Conservation (phyloP, 2,888 invertebrate genomes). For the Rhamphomyia laevipes region DNA sequence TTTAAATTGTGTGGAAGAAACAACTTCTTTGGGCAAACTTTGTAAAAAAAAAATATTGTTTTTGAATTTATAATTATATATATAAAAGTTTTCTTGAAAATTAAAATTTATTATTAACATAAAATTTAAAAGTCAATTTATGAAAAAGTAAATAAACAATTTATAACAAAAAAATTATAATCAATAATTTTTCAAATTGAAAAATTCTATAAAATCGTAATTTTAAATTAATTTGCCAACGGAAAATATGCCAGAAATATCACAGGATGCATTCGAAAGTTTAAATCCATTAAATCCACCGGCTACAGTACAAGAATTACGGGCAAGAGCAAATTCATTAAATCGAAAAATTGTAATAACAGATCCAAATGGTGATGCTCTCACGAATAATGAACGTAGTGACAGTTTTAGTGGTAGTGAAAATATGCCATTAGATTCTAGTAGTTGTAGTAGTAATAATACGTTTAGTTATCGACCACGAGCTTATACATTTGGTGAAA, state of each 20-base stretch:
- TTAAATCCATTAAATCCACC: conserved; percentile 43
- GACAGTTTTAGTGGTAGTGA: not conserved
- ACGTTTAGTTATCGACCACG: not conserved
- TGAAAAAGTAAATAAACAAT: too few relatives aligned
- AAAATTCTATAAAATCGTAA: too few relatives aligned
- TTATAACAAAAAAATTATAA: too few relatives aligned
- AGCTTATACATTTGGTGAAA: conserved; percentile 1
- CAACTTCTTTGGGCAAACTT: too few relatives aligned
- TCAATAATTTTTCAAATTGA: too few relatives aligned
- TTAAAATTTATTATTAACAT: too few relatives aligned
- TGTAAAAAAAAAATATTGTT: too few relatives aligned
- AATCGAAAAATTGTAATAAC: conserved; percentile 11
- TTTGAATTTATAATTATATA: too few relatives aligned
- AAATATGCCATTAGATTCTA: not conserved
- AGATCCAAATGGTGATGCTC: conserved; percentile 10
- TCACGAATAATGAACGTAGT: not conserved
- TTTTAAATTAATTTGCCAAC: too few relatives aligned
- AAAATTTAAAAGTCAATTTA: too few relatives aligned
- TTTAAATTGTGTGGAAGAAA: too few relatives aligned
- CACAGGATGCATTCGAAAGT: conserved; percentile 41
- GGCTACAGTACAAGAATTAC: conserved; percentile 42
- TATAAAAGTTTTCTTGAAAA: too few relatives aligned
- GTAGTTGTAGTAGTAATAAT: not conserved
- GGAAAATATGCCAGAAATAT: conserved; percentile 44
- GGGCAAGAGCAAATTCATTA: conserved; percentile 46